Evolutionary conservation across 2,113 vertebrate species (phyloP), one percentile per base, ranked within the genome.

Genomic region (Agelaius phoeniceus): DNA sequence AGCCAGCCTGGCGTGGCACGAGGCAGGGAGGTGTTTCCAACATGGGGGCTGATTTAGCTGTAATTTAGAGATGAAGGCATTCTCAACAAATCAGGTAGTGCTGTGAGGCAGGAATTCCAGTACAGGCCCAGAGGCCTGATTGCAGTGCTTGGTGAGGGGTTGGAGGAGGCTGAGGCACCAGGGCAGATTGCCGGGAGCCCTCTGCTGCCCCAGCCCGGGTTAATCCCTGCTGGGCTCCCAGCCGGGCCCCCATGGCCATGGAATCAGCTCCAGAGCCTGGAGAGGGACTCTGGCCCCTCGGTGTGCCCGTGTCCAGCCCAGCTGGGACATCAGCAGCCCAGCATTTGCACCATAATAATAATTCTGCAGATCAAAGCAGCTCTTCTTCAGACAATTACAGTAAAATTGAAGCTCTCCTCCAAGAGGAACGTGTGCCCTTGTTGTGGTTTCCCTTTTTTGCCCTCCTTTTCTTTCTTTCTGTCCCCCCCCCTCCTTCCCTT

Each of bases 341-440:
- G 93, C 96, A 37, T 96, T 96, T 84, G 94, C 89, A 93, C 94
- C 95, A 89, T 86, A 95, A 96, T 97, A 96, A 98, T 97, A 97
- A 97, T 98, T 97, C 96, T 97, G 93, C 95, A 98, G 97, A 98
- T 98, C 98, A 98, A 98, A 98, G 98, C 97, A 51, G 96, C 96
- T 96, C 74, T 94, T 98, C 97, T 96, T 97, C 97, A 98, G 97
- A 98, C 98, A 98, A 98, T 98, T 98, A 97, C 97, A 98, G 97
- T 97, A 97, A 98, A 98, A 98, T 98, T 97, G 98, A 98, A 97
- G 97, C 97, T 97, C 97, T 98, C 96, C 97, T 97, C 94, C 94
- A 97, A 97, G 97, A 98, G 95, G 89, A 98, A 95, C 28, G 96
- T 10, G 35, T 97, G 95, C 95, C 97, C 97, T 97, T 97, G 97